phyloP scores from a whole-genome alignment of 2,113 vertebrate species.

The Oncorhynchus mykiss region DNA sequence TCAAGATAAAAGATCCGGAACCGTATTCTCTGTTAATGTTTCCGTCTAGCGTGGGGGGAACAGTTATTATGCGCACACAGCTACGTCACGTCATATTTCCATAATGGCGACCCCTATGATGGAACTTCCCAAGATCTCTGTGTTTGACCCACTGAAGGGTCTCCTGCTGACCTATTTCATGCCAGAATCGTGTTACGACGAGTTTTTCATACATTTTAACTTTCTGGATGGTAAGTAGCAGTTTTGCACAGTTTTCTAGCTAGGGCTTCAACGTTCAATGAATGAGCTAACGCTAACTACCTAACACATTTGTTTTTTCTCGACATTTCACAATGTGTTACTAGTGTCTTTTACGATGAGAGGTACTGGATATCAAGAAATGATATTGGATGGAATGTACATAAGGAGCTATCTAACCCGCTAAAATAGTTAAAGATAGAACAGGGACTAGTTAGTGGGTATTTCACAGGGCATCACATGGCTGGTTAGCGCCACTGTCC shows the following conservation, averaged over 20 bases:
- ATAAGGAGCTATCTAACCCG: background rate
- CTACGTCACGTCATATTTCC: constrained; percentile 24
- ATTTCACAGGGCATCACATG: constrained; percentile 28
- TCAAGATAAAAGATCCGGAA: background rate
- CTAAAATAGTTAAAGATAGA: background rate
- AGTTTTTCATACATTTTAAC: constrained; percentile 82
- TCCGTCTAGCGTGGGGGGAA: background rate
- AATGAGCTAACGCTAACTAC: too few species aligned
- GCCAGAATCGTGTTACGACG: constrained; percentile 84
- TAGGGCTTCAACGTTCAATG: too few species aligned
- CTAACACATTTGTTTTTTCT: too few species aligned
- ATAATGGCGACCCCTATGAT: constrained; percentile 51
- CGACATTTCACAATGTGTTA: too few species aligned
- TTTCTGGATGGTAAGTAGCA: constrained; percentile 78
- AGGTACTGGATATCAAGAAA: too few species aligned
- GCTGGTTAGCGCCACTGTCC: background rate
- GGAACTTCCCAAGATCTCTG: constrained; percentile 27
- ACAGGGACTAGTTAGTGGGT: background rate
- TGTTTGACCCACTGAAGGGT: constrained; percentile 66
- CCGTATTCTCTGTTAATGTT: background rate
- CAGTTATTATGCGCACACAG: background rate
- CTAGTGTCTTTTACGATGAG: too few species aligned
- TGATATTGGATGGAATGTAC: too few species aligned
- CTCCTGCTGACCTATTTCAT: constrained; percentile 80
- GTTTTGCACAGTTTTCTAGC: too few species aligned